Evolutionary conservation across 2,113 vertebrate genomes (phyloP).

Genomic region (Oncorhynchus mykiss): DNA sequence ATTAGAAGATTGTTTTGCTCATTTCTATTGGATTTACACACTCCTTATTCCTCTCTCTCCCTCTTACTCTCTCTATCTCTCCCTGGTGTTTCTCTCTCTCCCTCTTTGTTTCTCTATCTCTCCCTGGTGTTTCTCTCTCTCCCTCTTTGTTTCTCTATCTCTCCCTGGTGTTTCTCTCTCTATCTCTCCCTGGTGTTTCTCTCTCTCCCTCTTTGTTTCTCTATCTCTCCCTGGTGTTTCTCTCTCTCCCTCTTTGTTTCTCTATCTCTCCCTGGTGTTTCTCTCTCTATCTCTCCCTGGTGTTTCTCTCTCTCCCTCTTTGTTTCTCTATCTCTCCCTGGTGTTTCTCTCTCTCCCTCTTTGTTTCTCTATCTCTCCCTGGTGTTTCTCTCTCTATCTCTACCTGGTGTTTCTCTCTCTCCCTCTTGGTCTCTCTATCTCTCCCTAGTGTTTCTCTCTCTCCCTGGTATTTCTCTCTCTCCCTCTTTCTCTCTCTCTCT

Average conservation of each 20-base stretch:
- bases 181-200: too few species aligned
- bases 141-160: background rate
- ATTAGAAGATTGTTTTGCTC: background rate
- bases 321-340: too few species aligned
- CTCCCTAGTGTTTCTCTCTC: too few species aligned
- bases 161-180: too few species aligned
- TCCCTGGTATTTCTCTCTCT: too few species aligned
- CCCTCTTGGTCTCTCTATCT: too few species aligned
- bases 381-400: background rate
- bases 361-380: background rate
- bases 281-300: slow-evolving; percentile 4
- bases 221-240: too few species aligned
- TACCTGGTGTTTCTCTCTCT: slow-evolving; percentile 20
- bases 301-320: background rate
- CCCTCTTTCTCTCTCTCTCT: too few species aligned
- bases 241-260: too few species aligned
- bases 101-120: background rate
- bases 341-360: too few species aligned
- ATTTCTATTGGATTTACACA: slow-evolving; percentile 36
- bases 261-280: too few species aligned
- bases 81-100: background rate
- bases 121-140: background rate
- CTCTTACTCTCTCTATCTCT: background rate
- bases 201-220: too few species aligned
- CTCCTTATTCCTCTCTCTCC: slow-evolving; percentile 19